Conservation (phyloP, 2,113 vertebrate species). For the Osmerus eperlanus region DNA sequence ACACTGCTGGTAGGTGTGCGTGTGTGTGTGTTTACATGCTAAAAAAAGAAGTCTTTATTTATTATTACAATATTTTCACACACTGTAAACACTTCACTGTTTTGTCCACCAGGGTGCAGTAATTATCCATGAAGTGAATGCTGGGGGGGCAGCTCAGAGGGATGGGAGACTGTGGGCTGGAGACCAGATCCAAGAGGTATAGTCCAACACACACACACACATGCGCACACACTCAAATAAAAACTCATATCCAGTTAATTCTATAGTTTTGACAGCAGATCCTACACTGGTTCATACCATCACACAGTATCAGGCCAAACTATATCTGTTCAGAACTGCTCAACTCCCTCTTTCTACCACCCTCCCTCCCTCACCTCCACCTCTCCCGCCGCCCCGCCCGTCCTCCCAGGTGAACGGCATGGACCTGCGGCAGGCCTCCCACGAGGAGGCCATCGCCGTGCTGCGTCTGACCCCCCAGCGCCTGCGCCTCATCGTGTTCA, state of each 20-base stretch:
- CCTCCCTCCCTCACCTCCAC: not conserved
- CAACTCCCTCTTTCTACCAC: not conserved
- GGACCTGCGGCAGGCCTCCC: slow-evolving; percentile 88
- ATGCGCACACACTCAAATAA: not conserved
- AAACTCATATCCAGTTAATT: not conserved
- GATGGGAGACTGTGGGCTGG: slow-evolving; percentile 93
- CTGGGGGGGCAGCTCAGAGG: slow-evolving; percentile 91
- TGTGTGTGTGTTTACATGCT: too few species aligned
- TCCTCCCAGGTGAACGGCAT: slow-evolving; percentile 86
- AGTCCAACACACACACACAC: slow-evolving; percentile 9
- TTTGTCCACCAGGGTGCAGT: slow-evolving; percentile 81
- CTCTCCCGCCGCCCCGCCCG: not conserved
- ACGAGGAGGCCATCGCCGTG: slow-evolving; percentile 91
- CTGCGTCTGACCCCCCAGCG: slow-evolving; percentile 88
- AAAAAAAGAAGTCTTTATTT: too few species aligned
- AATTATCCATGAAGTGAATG: slow-evolving; percentile 94
- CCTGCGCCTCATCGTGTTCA: slow-evolving; percentile 82
- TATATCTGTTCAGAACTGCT: not conserved
- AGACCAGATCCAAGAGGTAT: slow-evolving; percentile 92
- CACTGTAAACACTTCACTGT: too few species aligned
- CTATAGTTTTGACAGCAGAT: not conserved
- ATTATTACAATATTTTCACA: too few species aligned
- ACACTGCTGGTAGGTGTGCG: slow-evolving; percentile 79
- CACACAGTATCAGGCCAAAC: not conserved
- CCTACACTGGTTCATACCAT: not conserved